Base-by-base conservation (phyloP, 2,888 invertebrate genomes). In the Hyposoter didymator region DNA sequence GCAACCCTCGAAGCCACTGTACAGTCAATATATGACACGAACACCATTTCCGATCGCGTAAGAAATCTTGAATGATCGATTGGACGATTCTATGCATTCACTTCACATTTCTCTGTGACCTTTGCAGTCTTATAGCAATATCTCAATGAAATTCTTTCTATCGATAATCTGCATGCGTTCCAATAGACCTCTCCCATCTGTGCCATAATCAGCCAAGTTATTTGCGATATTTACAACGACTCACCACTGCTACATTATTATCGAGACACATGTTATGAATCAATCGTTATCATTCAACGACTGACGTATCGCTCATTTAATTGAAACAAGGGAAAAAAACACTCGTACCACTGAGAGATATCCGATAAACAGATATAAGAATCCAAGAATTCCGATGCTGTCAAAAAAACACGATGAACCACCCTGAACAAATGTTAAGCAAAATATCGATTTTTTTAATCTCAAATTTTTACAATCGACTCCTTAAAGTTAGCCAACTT, bases 151-250 rank as follows among this genome's bases (percentile, higher is more conserved):
- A 80, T 83, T 79, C 69, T 80, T 62, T 55, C 62, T 66, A 76
- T 80, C 76, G 19, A 70, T 74, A 45, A 22, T 22, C 39, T 59
- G 22, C 66, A 5, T 39, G 22, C 45, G 35, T 28, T 70, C 52
- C 22, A 12, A 49, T 28, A 28, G 32, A 79, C 85, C 80, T 85
- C 80, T 85, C 80, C 83, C 82, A 79, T 39, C 55, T 85, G 67
- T 82, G 43, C 45, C 49, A 72, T 80, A 85, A 85, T 80, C 32
- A 8, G 17, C 7, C 66, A 74, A 49, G 43, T 39, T 69, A 35
- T 69, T 59, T 22, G 22, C 35, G 28, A 62, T 69, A 22, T 66
- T 39, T 28, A 45, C 75, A 22, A 47, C 39, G 32, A n/a, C 45
- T 59, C 49, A 35, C 35, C 62, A 1, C 12, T 12, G 59, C n/a